These are phyloP conservation scores for Tetraodon nigroviridis DNA, from an alignment of 2,113 vertebrate genomes.

Conservation along the genomic window DNA sequence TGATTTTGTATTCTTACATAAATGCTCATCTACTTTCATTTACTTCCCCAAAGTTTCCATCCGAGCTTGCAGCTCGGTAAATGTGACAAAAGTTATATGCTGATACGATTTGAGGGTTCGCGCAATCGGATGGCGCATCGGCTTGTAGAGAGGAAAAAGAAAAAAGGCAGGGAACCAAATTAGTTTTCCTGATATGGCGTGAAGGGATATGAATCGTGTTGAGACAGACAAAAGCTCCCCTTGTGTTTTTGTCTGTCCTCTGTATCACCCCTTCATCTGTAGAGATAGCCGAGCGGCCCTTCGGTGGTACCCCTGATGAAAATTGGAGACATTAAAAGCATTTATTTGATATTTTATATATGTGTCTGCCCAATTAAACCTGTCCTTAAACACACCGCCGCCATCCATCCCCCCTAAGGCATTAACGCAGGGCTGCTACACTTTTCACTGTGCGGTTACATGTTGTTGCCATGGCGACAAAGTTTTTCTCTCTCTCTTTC, in stretches of 20 bases:
- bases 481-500: conserved; percentile 16
- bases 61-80: no score
- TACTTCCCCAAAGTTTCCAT: no score
- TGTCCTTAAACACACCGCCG: conserved; percentile 19
- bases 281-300: conserved; percentile 9
- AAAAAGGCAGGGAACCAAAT: no score
- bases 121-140: no score
- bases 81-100: no score
- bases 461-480: conserved; percentile 64
- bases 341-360: conserved; percentile 15
- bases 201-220: no score
- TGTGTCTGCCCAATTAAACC: conserved; percentile 51
- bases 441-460: conserved; percentile 48
- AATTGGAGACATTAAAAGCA: conserved; percentile 9
- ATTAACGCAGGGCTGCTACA: conserved; percentile 26
- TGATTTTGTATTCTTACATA: no score
- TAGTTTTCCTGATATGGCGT: no score
- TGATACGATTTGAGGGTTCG: no score
- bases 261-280: conserved; percentile 13
- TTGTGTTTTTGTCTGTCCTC: conserved; percentile 23
- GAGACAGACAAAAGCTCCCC: background rate
- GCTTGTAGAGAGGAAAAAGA: no score
- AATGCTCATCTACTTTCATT: no score
- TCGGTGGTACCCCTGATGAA: conserved; percentile 5
- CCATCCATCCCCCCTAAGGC: conserved; percentile 6